Evolutionary conservation across 2,113 vertebrate species (phyloP).

Genomic region (Dipodomys ordii): DNA sequence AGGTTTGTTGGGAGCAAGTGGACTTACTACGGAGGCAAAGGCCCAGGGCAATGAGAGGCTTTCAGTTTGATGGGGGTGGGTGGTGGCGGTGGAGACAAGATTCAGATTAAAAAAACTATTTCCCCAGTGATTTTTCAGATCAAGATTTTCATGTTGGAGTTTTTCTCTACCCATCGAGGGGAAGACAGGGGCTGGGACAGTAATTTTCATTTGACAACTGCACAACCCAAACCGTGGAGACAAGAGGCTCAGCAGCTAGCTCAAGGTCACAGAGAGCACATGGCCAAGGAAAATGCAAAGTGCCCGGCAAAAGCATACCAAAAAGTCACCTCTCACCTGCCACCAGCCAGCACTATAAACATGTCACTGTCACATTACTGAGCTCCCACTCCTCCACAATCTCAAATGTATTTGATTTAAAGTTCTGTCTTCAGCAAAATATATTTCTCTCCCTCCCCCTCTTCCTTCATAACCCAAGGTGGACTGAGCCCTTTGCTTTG

Average conservation of each 20-base stretch:
- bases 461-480: background rate
- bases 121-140: constrained; percentile 27
- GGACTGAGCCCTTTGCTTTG: background rate
- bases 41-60: background rate
- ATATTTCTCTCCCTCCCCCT: background rate
- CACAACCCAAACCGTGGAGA: background rate
- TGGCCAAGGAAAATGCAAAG: background rate
- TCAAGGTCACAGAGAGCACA: constrained; percentile 37
- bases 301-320: background rate
- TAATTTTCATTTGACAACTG: constrained; percentile 40
- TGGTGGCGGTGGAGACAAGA: background rate
- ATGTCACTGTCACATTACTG: background rate
- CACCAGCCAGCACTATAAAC: background rate
- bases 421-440: constrained; percentile 29
- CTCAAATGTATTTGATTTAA: constrained; percentile 60
- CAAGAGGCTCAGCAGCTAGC: background rate
- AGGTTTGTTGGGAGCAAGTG: background rate
- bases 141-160: constrained; percentile 38
- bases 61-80: background rate
- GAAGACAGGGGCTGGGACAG: background rate
- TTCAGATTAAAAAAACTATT: background rate
- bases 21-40: background rate
- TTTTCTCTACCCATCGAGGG: background rate
- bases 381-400: constrained; percentile 46
- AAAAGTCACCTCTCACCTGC: background rate